These are phyloP conservation scores for Canis aureus DNA, from an alignment of 2,113 vertebrate species.

Conservation along the genomic window DNA sequence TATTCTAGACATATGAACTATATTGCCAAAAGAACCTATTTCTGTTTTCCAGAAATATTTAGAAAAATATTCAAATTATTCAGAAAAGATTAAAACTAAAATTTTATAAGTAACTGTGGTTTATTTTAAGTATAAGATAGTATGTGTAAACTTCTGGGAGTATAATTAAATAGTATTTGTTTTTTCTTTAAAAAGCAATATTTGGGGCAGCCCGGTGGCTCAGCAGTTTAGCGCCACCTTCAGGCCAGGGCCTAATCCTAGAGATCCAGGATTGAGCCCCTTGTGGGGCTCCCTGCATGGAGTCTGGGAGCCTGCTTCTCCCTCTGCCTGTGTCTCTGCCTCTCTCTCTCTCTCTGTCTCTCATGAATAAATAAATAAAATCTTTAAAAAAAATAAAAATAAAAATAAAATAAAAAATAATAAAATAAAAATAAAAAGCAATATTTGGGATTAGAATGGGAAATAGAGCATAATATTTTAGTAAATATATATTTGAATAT, in stretches of 20 bases:
- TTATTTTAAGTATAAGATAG: background rate
- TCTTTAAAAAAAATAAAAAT: too few species aligned
- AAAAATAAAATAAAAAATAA: too few species aligned
- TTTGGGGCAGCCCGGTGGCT: too few species aligned
- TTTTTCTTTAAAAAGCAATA: background rate
- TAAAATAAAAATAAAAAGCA: too few species aligned
- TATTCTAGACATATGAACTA: background rate
- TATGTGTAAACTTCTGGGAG: background rate
- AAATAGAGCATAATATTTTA: background rate
- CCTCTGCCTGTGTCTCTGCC: too few species aligned
- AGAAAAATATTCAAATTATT: background rate
- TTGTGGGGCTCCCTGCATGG: too few species aligned
- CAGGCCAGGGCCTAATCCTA: too few species aligned
- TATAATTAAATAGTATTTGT: background rate
- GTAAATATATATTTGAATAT: background rate
- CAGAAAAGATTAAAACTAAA: background rate
- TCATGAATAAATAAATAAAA: too few species aligned
- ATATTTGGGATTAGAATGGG: background rate
- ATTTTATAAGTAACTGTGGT: background rate
- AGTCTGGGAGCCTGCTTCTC: too few species aligned
- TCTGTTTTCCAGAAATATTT: background rate
- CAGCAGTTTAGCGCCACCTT: too few species aligned
- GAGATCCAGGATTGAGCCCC: too few species aligned
- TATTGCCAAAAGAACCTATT: background rate
- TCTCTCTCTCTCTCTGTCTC: too few species aligned